Percentiles rank a stretch among this genome's conserved stretches.
Conservation (phyloP, 2,888 invertebrate genomes). For the Caradrina clavipalpis region DNA sequence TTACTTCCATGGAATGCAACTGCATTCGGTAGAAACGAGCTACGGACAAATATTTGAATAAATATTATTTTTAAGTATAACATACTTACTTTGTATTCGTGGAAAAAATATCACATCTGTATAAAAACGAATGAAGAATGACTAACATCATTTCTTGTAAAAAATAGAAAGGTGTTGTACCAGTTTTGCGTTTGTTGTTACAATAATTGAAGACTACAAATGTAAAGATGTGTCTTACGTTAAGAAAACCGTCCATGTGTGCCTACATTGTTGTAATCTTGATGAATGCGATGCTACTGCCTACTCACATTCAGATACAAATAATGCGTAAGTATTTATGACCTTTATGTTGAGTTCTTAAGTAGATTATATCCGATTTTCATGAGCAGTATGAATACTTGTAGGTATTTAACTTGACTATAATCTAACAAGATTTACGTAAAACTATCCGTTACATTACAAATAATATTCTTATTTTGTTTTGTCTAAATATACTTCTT, state of each 20-base stretch:
- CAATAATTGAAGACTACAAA: constrained; percentile 57
- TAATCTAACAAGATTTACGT: constrained; percentile 52
- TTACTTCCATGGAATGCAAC: neutral
- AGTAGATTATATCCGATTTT: constrained; percentile 15
- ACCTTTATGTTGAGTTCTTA: constrained; percentile 21
- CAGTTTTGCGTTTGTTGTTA: constrained; percentile 55
- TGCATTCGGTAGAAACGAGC: constrained; percentile 1
- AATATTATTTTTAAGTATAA: constrained; percentile 17
- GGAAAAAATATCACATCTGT: constrained; percentile 26
- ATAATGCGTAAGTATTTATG: constrained; percentile 40
- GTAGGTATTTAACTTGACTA: constrained; percentile 8
- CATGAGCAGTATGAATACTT: neutral
- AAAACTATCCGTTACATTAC: constrained; percentile 57
- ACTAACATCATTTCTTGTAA: constrained; percentile 51
- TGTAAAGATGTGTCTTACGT: constrained; percentile 31
- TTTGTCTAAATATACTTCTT: constrained; percentile 82
- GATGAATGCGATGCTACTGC: constrained; percentile 47
- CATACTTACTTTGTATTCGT: constrained; percentile 8
- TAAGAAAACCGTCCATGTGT: constrained; percentile 37
- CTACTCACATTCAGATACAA: constrained; percentile 45
- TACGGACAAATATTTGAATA: neutral
- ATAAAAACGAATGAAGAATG: constrained; percentile 53
- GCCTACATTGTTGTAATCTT: constrained; percentile 45
- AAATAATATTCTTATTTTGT: constrained; percentile 73
- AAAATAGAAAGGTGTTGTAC: constrained; percentile 64